Conservation (phyloP, 2,113 vertebrate genomes). For the Cyanoderma ruficeps region DNA sequence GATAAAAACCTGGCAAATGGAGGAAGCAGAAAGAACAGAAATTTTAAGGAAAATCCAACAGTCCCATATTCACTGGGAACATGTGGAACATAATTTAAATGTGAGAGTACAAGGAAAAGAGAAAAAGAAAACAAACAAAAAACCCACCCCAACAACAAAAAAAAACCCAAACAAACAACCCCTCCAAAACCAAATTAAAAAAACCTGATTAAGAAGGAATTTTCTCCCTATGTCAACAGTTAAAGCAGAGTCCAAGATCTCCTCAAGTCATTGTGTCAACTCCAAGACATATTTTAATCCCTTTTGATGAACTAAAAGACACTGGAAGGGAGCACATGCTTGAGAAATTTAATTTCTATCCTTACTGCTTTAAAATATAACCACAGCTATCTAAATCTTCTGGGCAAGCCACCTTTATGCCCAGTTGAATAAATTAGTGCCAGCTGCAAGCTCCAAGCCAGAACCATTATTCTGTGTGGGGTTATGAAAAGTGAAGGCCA, state of each 20-base stretch:
- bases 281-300: neutral
- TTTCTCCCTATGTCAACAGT: neutral
- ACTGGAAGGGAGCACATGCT: neutral
- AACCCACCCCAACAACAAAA: accelerated
- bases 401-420: neutral
- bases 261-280: neutral
- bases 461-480: neutral
- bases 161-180: accelerated
- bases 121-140: accelerated
- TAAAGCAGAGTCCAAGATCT: neutral
- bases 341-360: neutral
- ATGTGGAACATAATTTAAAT: accelerated
- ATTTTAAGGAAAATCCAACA: neutral
- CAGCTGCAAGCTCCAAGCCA: neutral
- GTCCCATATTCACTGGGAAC: neutral
- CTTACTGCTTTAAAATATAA: neutral
- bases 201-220: accelerated
- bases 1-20: too few species aligned
- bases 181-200: neutral
- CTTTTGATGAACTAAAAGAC: neutral
- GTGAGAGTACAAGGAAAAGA: neutral
- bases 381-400: neutral
- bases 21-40: neutral
- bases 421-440: neutral
- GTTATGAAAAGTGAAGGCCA: neutral